Base-by-base conservation (phyloP, 2,888 invertebrate genomes). In the Limenitis arthemis region DNA sequence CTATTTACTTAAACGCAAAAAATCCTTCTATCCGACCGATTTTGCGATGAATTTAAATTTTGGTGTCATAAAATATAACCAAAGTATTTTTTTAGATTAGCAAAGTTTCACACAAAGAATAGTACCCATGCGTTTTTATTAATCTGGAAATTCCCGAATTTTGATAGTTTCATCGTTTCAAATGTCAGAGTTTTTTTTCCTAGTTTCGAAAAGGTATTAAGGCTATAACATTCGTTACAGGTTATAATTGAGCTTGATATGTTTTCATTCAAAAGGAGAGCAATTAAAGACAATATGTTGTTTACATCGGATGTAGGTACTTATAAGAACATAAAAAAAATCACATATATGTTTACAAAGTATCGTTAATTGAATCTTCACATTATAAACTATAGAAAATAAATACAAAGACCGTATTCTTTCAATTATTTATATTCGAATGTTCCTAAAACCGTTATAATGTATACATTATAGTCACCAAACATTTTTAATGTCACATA, bases 291-390 rank as follows among this genome's bases (percentile, higher is more conserved):
- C 69, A 67, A 68, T 72, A 67, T 73, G 72, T 72, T 73, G 68
- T 70, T 71, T 73, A 70, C 69, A 68, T 67, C 56, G 54, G 58
- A 61, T 61, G 61, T 70, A 64, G 62, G 70, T 72, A 8, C 47
- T 38, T n/a, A 76, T 75, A 8, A 78, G 79, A 79, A 80, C 78
- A 77, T 74, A 73, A 73, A 60, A 49, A 56, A 58, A 67, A 71
- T 33, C 33, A 20, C 20, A 43, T 43, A 43, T 33, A 67, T 68
- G 67, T 69, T 7, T n/a, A 48, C 40, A 68, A 72, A 68, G 75
- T 73, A 77, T 79, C 81, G 80, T 82, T 74, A 80, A 81, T 80
- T 78, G 74, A 80, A 84, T 82, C 80, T 82, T 70, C 69, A 73
- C 67, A 71, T 65, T 63, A 69, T 71, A 75, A 72, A 73, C 72